These are phyloP conservation scores for Drosophila ambigua DNA, from an alignment of 1,140 invertebrate genomes.

Conservation along the genomic window DNA sequence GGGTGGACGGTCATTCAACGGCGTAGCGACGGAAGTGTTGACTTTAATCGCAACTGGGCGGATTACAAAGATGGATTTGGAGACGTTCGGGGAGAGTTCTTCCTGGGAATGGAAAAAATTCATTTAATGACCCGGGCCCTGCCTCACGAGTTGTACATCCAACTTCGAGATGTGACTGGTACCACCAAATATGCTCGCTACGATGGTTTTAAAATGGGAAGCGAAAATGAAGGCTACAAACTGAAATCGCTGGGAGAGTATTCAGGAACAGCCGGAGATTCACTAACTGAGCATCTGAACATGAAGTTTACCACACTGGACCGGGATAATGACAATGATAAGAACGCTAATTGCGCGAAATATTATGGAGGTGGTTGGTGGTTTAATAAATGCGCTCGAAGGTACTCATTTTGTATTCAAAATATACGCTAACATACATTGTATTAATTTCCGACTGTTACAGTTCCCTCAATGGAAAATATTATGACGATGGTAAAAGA, in stretches of 20 bases:
- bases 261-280: slow-evolving; percentile 74
- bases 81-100: slow-evolving; percentile 6
- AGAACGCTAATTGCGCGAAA: neutral
- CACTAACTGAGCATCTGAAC: neutral
- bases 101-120: no score
- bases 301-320: neutral
- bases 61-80: no score
- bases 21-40: no score
- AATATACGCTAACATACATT: neutral
- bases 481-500: neutral
- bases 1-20: no score
- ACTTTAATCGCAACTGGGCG: no score
- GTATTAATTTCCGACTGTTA: neutral
- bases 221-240: slow-evolving; percentile 86
- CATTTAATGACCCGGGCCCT: no score
- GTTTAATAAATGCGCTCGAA: neutral
- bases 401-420: no score
- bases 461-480: slow-evolving; percentile 9
- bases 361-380: slow-evolving; percentile 1
- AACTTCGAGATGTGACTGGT: neutral
- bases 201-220: slow-evolving; percentile 86
- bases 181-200: slow-evolving; percentile 85
- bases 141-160: no score
- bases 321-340: no score
- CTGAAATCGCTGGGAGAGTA: slow-evolving; percentile 85